Percentiles rank a stretch among this genome's conserved stretches.
Conservation (phyloP, 2,888 invertebrate genomes). For the Myathropa florea region DNA sequence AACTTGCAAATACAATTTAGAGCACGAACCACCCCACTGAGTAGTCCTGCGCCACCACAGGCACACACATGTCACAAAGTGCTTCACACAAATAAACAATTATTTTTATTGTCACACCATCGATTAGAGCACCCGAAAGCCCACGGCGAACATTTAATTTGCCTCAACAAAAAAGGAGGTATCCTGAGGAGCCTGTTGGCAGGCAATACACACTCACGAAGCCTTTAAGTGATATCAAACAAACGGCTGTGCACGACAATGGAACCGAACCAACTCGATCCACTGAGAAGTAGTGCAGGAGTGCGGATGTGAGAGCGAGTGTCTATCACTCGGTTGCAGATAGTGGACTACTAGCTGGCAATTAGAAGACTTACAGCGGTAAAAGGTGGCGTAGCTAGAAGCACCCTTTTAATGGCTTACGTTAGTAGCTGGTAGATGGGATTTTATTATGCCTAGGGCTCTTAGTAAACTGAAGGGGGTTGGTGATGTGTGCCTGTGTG, state of each 20-base stretch:
- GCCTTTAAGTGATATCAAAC: conserved; percentile 44
- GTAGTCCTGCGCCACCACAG: not conserved
- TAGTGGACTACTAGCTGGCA: conserved; percentile 57
- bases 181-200: conserved; percentile 16
- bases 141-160: conserved; percentile 24
- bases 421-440: conserved; percentile 26
- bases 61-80: conserved; percentile 6
- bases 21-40: not conserved
- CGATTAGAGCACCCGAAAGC: conserved; percentile 38
- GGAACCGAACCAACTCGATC: conserved; percentile 4
- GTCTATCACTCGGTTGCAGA: conserved; percentile 43
- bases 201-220: conserved; percentile 5
- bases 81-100: conserved; percentile 26
- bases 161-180: conserved; percentile 42
- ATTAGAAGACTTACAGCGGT: conserved; percentile 62
- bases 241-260: conserved; percentile 33
- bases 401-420: conserved; percentile 48
- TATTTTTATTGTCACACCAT: conserved; percentile 42
- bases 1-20: not conserved
- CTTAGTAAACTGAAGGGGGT: conserved; percentile 7
- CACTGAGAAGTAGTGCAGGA: not conserved
- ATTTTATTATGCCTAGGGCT: conserved; percentile 47
- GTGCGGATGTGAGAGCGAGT: conserved; percentile 16
- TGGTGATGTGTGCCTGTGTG: not conserved
- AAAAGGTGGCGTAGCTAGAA: conserved; percentile 43